Conservation (phyloP, 2,888 invertebrate species). For the Odontothrips loti region DNA sequence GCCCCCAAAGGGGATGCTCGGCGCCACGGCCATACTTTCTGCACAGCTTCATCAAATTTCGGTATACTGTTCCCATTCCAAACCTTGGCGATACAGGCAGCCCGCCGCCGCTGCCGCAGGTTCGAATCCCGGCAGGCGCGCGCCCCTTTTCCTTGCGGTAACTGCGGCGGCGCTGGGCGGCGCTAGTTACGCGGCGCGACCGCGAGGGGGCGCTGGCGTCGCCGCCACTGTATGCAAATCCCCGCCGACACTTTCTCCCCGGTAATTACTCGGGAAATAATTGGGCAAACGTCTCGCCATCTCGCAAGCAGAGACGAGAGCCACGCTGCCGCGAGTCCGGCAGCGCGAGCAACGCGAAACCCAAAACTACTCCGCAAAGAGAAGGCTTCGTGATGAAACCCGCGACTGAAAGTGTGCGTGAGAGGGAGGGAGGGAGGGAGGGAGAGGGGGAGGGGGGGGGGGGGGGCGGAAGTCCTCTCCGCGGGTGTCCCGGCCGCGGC, state of each 20-base stretch:
- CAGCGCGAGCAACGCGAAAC: too few species aligned
- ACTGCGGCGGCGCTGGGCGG: neutral
- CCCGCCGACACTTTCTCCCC: neutral
- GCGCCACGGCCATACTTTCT: neutral
- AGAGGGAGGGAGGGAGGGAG: neutral
- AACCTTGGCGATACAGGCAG: too few species aligned
- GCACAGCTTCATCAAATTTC: too few species aligned
- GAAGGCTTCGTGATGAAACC: too few species aligned
- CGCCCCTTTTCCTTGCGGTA: neutral
- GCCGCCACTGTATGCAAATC: constrained; percentile 5
- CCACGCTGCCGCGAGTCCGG: too few species aligned
- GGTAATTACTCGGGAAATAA: constrained; percentile 24
- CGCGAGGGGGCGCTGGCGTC: neutral
- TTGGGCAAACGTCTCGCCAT: neutral
- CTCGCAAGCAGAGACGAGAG: too few species aligned
- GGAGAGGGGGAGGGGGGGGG: neutral
- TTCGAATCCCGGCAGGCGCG: neutral
- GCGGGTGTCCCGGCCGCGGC: neutral
- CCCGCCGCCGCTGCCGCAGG: too few species aligned
- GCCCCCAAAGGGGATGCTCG: neutral
- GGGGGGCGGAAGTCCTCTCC: neutral
- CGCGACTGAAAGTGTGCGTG: too few species aligned
- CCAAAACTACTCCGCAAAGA: too few species aligned
- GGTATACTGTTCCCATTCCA: too few species aligned
- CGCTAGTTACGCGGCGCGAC: neutral